Evolutionary conservation across 1,140 invertebrate species (phyloP).

Genomic region (Drosophila rufa): DNA sequence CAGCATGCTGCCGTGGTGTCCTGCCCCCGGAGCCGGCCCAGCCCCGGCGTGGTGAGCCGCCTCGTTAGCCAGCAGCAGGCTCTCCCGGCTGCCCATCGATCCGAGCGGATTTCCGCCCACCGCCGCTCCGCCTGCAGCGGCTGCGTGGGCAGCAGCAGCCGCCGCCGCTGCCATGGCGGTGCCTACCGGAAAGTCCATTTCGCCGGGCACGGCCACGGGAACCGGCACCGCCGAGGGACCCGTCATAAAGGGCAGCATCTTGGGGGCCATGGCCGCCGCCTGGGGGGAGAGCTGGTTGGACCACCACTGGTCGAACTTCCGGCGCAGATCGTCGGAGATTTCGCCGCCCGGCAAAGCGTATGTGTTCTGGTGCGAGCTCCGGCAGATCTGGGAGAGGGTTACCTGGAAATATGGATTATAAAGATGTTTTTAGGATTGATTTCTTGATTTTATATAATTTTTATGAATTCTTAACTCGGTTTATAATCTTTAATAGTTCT

Average conservation of each 20-base stretch:
- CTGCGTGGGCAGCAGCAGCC: conserved; percentile 84
- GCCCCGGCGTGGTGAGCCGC: conserved; percentile 45
- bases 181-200: conserved; percentile 85
- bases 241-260: conserved; percentile 84
- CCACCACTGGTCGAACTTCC: conserved; percentile 93
- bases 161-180: conserved; percentile 84
- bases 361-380: conserved; percentile 87
- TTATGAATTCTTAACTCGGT: no score
- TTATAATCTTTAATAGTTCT: no score
- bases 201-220: conserved; percentile 60
- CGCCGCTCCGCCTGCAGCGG: conserved; percentile 86
- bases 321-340: conserved; percentile 90
- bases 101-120: conserved; percentile 85
- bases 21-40: conserved; percentile 54
- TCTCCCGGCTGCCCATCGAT: conserved; percentile 80
- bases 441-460: no score
- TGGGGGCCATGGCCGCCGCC: conserved; percentile 78
- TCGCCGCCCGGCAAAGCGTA: conserved; percentile 88
- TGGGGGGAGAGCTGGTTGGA: conserved; percentile 88
- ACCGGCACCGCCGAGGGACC: conserved; percentile 67
- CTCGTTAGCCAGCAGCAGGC: conserved; percentile 74
- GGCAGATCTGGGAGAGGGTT: conserved; percentile 91
- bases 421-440: no score
- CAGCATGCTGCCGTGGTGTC: conserved; percentile 72
- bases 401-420: conserved; percentile 89